Evolutionary conservation across 1,140 invertebrate species (phyloP), one percentile per base, ranked within the genome.

Genomic region (Dryas iulia): DNA sequence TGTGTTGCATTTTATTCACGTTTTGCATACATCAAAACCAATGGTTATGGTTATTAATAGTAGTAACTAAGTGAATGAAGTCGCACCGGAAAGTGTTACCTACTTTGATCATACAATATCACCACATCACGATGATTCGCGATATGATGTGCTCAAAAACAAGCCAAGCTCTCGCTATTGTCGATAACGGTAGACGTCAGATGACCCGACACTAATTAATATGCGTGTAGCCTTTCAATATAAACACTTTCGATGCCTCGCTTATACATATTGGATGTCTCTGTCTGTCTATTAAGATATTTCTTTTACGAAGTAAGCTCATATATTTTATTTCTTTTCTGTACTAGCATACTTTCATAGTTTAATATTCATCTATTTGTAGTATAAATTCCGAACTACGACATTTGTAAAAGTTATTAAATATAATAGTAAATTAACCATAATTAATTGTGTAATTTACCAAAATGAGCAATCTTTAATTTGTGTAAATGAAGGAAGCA

Each of bases 131-230:
- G 74, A 77, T 77, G 76, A 81, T 81, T 81, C 67, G 77, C 63
- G 56, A 71, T 76, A 77, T 73, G 77, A 76, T 72, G 78, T 74
- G 72, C 76, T 82, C 72, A 76, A 85, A 82, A 47, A 47, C 69
- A 77, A 77, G 73, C 30, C 74, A 74, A 80, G 79, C 74, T 76
- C 66, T 76, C 64, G 69, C 77, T 76, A 77, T 81, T 72, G 68
- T 64, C 66, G 73, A 75, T 85, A 85, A 80, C 81, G 80, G 82
- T 78, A 77, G 71, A 66, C 64, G 73, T 63, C 65, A 72, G 76
- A 79, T 82, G 77, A 79, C 68, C 75, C 71, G 79, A 77, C 73
- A 68, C 61, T 72, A 71, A 71, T 74, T 73, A 74, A 73, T 67
- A 28, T 47, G 39, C 39, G 39, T 47, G 39, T 47, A 47, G 59